A percentile compares a stretch with the other conserved stretches of the same genome.
phyloP scores from a whole-genome alignment of 2,888 invertebrate species.

The Anodontia alba region DNA sequence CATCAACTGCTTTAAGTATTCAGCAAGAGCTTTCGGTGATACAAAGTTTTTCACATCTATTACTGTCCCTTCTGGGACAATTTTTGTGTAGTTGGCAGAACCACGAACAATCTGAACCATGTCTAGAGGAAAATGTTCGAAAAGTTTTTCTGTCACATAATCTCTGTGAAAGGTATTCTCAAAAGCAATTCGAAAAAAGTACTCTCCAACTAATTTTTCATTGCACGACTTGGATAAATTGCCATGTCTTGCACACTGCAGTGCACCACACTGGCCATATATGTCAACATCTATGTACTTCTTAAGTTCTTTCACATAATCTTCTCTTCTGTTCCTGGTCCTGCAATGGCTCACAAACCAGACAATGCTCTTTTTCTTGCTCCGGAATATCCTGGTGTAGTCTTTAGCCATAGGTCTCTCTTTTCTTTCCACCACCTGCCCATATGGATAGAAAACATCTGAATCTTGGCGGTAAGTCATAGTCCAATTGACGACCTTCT shows the following conservation, averaged over 20 bases:
- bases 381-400: slow-evolving; percentile 7
- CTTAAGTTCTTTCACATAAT: slow-evolving; percentile 21
- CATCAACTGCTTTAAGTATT: slow-evolving; percentile 8
- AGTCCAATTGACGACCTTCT: slow-evolving; percentile 31
- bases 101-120: slow-evolving; percentile 38
- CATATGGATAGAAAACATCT: slow-evolving; percentile 28
- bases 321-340: slow-evolving; percentile 28
- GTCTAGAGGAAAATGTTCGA: slow-evolving; percentile 28
- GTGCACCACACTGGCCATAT: slow-evolving; percentile 22
- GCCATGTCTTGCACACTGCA: neutral
- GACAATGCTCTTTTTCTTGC: slow-evolving; percentile 16
- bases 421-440: neutral
- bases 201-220: neutral
- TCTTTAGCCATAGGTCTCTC: neutral
- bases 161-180: slow-evolving; percentile 59
- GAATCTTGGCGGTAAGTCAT: slow-evolving; percentile 38
- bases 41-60: slow-evolving; percentile 26
- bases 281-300: slow-evolving; percentile 28
- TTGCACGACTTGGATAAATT: neutral
- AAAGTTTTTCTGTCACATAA: slow-evolving; percentile 62
- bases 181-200: slow-evolving; percentile 44
- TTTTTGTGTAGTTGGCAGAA: slow-evolving; percentile 14
- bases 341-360: slow-evolving; percentile 42
- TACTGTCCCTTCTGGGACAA: slow-evolving; percentile 11
- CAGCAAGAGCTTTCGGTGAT: slow-evolving; percentile 24